A percentile compares a stretch with the other conserved stretches of the same genome.
These are phyloP conservation scores for Varroa destructor DNA, from an alignment of 1,140 invertebrate species.

Conservation along the genomic window DNA sequence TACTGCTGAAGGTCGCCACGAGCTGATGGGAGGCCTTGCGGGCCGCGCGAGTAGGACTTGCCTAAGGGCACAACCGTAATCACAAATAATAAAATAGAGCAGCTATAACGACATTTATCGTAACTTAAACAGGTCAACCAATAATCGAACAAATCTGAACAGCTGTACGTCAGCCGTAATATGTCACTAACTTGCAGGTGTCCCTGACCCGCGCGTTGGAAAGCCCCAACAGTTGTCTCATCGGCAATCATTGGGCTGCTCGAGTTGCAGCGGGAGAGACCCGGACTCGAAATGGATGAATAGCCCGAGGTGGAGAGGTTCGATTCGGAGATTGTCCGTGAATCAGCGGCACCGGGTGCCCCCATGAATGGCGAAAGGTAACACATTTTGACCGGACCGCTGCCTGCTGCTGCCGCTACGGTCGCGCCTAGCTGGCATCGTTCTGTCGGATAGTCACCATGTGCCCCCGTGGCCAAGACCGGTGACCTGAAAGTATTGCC, in stretches of 20 bases:
- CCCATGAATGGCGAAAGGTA: conserved; percentile 58
- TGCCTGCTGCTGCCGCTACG: background rate
- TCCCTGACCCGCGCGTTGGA: conserved; percentile 27
- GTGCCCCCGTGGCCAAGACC: background rate
- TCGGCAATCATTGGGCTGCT: conserved; percentile 51
- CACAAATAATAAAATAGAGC: too few relatives aligned
- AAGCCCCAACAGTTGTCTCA: conserved; percentile 18
- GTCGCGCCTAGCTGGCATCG: conserved; percentile 5
- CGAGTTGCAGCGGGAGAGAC: conserved; percentile 58
- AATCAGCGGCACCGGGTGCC: conserved; percentile 51
- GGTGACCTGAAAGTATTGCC: conserved; percentile 41
- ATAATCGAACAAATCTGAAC: too few relatives aligned
- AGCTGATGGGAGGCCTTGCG: conserved; percentile 27
- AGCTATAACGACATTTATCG: too few relatives aligned
- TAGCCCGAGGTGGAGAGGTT: conserved; percentile 68
- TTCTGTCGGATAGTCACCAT: background rate
- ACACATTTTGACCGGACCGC: conserved; percentile 41
- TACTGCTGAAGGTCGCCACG: conserved; percentile 25
- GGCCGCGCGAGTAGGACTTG: conserved; percentile 23
- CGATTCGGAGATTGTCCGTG: conserved; percentile 56
- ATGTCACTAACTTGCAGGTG: conserved; percentile 1
- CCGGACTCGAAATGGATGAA: conserved; percentile 62
- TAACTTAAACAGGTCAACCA: too few relatives aligned
- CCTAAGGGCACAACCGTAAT: background rate
- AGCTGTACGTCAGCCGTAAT: background rate